Base-by-base conservation (phyloP, 1,140 invertebrate genomes). In the Sminthurides bifidus region DNA sequence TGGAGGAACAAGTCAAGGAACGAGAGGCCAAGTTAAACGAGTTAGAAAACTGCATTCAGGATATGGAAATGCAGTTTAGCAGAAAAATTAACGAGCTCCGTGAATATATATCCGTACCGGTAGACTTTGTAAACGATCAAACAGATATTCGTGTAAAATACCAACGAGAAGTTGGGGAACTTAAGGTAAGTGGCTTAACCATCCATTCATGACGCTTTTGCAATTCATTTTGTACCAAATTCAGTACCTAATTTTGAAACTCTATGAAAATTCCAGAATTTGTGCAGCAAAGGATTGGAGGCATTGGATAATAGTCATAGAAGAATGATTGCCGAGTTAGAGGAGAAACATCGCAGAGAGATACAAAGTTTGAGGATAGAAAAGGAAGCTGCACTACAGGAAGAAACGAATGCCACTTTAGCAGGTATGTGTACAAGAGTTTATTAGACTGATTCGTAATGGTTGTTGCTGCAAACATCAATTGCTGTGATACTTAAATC, bases 241-340 rank as follows among this genome's bases (percentile, higher is more conserved):
- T n/a, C n/a, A n/a, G n/a, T n/a, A n/a, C n/a, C n/a, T n/a, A n/a
- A n/a, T n/a, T n/a, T n/a, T n/a, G n/a, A n/a, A n/a, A n/a, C n/a
- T n/a, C n/a, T n/a, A n/a, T n/a, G n/a, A n/a, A n/a, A n/a, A 17
- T 52, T 60, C 4, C 44, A 82, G 76, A 78, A 79, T 30, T 72
- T 92, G 19, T 92, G 87, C 71, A 87, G 90, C 68, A 88, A 88
- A 67, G 87, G 87, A 6, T 72, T 92, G 52, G 69, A 81, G 56
- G 83, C 85, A 5, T 88, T 91, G 84, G 87, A 92, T 69, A 85
- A 83, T 66, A 88, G 86, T 60, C 86, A 92, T 70, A 76, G 84
- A n/a, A 76, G 86, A 45, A 82, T 87, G 40, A 79, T 91, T 37
- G 77, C 81, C 40, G 87, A 92, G 66, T 76, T 91, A 71, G 83